Conservation (phyloP, 1,140 invertebrate species). For the Pseudoatta argentina region DNA sequence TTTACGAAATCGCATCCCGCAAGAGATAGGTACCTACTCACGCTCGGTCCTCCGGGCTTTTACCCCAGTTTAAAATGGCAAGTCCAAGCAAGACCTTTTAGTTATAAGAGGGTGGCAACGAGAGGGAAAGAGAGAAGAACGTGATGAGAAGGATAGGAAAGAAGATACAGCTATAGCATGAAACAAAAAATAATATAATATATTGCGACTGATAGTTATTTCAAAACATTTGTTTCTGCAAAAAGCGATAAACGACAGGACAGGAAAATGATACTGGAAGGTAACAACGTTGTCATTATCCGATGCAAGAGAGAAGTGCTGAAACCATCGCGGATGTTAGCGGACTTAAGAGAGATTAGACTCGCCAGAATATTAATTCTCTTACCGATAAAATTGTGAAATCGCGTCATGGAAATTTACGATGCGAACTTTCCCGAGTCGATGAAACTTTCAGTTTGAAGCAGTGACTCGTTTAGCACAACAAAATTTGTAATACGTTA, state of each 20-base stretch:
- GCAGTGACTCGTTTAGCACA: background rate
- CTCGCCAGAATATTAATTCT: conserved; percentile 15
- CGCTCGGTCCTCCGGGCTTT: conserved; percentile 56
- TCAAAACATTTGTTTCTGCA: conserved; percentile 62
- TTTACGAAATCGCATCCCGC: conserved; percentile 72
- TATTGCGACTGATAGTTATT: conserved; percentile 49
- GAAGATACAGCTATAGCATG: background rate
- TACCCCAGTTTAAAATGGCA: conserved; percentile 70
- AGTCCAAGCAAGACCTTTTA: conserved; percentile 55
- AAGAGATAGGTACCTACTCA: conserved; percentile 29
- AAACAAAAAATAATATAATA: background rate
- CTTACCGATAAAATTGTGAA: background rate
- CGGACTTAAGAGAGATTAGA: conserved; percentile 28
- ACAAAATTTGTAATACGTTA: conserved; percentile 2
- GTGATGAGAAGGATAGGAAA: background rate
- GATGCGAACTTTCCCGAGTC: background rate
- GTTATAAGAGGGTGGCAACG: conserved; percentile 9
- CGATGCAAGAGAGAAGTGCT: background rate
- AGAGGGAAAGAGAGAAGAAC: background rate
- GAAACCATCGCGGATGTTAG: conserved; percentile 1
- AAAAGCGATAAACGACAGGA: background rate
- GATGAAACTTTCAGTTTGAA: background rate
- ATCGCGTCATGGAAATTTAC: conserved; percentile 24
- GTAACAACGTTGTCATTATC: background rate
- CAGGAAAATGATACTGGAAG: background rate